Percentiles rank a stretch among this genome's conserved stretches.
Evolutionary conservation across 2,797 vertebrate species (phyloP).

Genomic region (Pseudochaenichthys georgianus): DNA sequence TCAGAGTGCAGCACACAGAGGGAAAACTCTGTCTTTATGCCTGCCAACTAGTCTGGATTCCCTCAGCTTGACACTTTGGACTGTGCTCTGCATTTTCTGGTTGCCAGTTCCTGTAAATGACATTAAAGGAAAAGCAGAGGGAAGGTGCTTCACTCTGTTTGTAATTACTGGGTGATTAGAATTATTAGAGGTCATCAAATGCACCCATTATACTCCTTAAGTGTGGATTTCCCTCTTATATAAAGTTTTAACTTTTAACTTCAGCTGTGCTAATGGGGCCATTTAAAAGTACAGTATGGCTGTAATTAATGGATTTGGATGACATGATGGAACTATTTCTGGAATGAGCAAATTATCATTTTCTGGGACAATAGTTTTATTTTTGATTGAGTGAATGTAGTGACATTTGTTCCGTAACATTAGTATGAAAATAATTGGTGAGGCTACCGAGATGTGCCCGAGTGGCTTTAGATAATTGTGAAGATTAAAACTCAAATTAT

Average conservation of each 20-base stretch:
- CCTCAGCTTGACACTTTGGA: conserved; percentile 62
- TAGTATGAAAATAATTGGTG: conserved; percentile 46
- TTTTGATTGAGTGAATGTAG: conserved; percentile 24
- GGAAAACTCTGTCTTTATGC: conserved; percentile 62
- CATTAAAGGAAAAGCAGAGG: conserved; percentile 46
- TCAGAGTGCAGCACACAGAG: conserved; percentile 50
- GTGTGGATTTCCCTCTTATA: not conserved
- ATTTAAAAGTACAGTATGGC: conserved; percentile 18
- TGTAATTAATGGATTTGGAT: conserved; percentile 24
- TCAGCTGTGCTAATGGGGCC: not conserved
- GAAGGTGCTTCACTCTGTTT: conserved; percentile 40
- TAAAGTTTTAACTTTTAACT: conserved; percentile 7
- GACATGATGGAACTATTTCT: conserved; percentile 26
- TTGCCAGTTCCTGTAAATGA: conserved; percentile 61
- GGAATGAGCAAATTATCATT: conserved; percentile 40
- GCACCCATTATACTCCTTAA: not conserved
- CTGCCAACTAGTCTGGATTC: conserved; percentile 74
- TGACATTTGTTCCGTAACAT: conserved; percentile 32
- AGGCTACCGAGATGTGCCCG: conserved; percentile 4
- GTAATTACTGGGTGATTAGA: conserved; percentile 60
- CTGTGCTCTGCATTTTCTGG: conserved; percentile 47
- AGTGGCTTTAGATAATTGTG: conserved; percentile 36
- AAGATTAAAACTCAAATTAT: conserved; percentile 48
- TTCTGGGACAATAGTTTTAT: conserved; percentile 43
- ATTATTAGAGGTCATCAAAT: conserved; percentile 51